These are phyloP conservation scores for Leptinotarsa undecemlineata DNA, from an alignment of 1,140 invertebrate genomes.

Conservation along the genomic window DNA sequence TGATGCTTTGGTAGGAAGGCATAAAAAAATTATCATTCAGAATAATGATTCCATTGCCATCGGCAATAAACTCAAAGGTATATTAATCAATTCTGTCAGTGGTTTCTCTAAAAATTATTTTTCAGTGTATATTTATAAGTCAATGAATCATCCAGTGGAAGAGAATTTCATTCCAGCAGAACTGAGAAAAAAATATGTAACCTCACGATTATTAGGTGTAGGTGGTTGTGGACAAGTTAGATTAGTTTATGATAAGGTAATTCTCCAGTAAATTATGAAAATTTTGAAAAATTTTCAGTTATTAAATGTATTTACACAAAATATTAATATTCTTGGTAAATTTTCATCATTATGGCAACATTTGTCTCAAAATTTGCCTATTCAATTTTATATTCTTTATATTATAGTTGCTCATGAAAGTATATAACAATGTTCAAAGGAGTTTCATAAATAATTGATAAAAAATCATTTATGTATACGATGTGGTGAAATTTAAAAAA, in stretches of 20 bases:
- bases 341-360: no score
- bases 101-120: slow-evolving; percentile 25
- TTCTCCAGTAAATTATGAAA: slow-evolving; percentile 78
- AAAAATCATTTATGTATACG: no score
- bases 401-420: no score
- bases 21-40: slow-evolving; percentile 41
- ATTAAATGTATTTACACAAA: slow-evolving; percentile 36
- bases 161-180: slow-evolving; percentile 36
- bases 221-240: slow-evolving; percentile 51
- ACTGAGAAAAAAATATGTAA: slow-evolving; percentile 42
- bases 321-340: no score
- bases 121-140: slow-evolving; percentile 27
- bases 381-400: no score
- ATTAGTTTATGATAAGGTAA: slow-evolving; percentile 56
- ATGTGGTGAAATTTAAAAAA: no score
- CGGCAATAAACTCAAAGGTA: slow-evolving; percentile 24
- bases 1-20: slow-evolving; percentile 40
- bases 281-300: slow-evolving; percentile 66
- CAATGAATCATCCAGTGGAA: slow-evolving; percentile 39
- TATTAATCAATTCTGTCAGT: slow-evolving; percentile 29
- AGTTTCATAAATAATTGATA: no score
- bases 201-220: slow-evolving; percentile 41
- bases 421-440: no score
- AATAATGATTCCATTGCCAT: slow-evolving; percentile 47
- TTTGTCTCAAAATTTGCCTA: no score